Base-by-base conservation (phyloP, 2,113 vertebrate genomes). In the Xerus inauris region DNA sequence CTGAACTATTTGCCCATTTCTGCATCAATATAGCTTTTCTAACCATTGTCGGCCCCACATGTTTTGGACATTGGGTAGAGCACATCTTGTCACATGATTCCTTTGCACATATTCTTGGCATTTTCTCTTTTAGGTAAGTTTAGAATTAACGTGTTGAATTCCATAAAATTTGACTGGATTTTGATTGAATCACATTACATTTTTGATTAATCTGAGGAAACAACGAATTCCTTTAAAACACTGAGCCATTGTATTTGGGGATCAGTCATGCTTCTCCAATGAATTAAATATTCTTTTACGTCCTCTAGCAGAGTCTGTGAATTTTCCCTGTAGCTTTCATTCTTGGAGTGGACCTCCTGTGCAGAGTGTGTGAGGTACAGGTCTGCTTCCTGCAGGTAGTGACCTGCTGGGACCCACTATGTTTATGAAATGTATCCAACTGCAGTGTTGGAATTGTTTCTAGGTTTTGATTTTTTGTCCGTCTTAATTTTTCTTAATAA, bases 171-270 rank as follows among this genome's bases (percentile, higher is more conserved):
- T 86, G 82, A 79, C 24, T 57, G 0, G 45, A 65, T 94, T 91
- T 89, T 92, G 8, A 80, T 73, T 89, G 45, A 14, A 80, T 95
- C 45, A 11, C 57, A 59, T 76, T 91, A 96, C 81, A 71, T 83
- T 4, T 82, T 59, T 89, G 32, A 89, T 77, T 91, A 79, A 94
- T 94, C 88, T 94, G 8, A 94, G 40, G 57, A 85, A 69, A 77
- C 19, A 71, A 93, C 16, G 94, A 91, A 67, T 77, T 62, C 35
- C 67, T 88, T 84, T 62, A 88, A 94, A 90, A 51, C 84, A 77
- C 35, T 62, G 10, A 47, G 11, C 22, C n/a, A 45, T 94, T 92
- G 22, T 89, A 76, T 75, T 76, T 85, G 40, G 40, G 35, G 89
- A 84, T 4, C 71, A 87, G 47, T 22, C 86, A 75, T 84, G 47